Percentiles rank a stretch among this genome's conserved stretches.
Evolutionary conservation across 2,888 invertebrate species (phyloP).

Genomic region (Apotomis capreana): DNA sequence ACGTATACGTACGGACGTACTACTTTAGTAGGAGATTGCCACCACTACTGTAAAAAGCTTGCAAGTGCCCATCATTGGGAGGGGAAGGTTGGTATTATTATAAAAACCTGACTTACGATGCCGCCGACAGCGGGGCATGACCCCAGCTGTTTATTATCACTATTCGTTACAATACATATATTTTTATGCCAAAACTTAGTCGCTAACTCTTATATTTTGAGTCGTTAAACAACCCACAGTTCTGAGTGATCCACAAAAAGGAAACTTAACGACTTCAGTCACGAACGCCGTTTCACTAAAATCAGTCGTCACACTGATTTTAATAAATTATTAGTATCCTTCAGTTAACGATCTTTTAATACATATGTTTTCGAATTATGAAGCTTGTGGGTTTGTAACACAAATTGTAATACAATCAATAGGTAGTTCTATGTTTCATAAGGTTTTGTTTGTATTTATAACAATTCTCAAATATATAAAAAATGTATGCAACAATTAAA

Average conservation of each 20-base stretch:
- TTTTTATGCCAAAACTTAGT: too few species aligned
- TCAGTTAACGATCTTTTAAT: slow-evolving; percentile 29
- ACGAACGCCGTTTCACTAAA: slow-evolving; percentile 53
- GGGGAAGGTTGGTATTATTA: too few species aligned
- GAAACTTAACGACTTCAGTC: slow-evolving; percentile 54
- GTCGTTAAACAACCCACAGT: slow-evolving; percentile 5
- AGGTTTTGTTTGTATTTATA: not conserved
- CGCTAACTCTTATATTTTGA: slow-evolving; percentile 5
- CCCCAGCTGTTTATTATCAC: too few species aligned
- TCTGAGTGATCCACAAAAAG: slow-evolving; percentile 44
- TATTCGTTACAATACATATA: too few species aligned
- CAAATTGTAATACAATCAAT: not conserved
- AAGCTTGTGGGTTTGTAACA: not conserved
- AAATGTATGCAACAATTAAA: too few species aligned
- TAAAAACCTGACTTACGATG: too few species aligned
- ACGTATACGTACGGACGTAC: too few species aligned
- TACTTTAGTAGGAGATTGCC: too few species aligned
- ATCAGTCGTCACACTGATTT: slow-evolving; percentile 48
- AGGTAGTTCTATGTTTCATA: not conserved
- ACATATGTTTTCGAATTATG: slow-evolving; percentile 4
- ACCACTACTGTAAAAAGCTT: too few species aligned
- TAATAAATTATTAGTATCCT: slow-evolving; percentile 37
- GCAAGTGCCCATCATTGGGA: too few species aligned
- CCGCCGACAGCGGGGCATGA: too few species aligned
- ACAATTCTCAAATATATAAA: too few species aligned